These are phyloP conservation scores for Halocynthia roretzi DNA, from an alignment of 23 tunicate species.

Conservation along the genomic window DNA sequence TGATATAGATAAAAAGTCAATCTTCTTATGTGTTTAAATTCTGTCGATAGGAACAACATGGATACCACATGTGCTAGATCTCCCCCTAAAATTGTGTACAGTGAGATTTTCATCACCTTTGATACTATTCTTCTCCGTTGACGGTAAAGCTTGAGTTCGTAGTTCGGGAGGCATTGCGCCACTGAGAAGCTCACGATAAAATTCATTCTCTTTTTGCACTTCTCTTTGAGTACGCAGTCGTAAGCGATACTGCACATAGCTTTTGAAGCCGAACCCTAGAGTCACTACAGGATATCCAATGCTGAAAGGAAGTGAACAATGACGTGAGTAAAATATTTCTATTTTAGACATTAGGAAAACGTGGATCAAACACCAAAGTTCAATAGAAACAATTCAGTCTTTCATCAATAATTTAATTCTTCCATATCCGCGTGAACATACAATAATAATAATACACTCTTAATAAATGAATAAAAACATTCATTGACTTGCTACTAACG, in stretches of 20 bases:
- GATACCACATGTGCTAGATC: too few relatives aligned
- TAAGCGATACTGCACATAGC: conserved; percentile 62
- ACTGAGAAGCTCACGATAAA: conserved; percentile 56
- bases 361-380: neutral
- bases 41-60: too few relatives aligned
- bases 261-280: conserved; percentile 74
- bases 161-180: conserved; percentile 57
- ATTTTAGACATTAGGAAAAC: neutral
- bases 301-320: conserved; percentile 25
- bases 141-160: conserved; percentile 31
- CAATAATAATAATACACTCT: too few relatives aligned
- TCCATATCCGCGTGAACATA: too few relatives aligned
- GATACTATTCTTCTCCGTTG: conserved; percentile 22
- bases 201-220: conserved; percentile 67
- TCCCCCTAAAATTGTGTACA: too few relatives aligned
- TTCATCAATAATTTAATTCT: too few relatives aligned
- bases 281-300: conserved; percentile 86
- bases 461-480: too few relatives aligned
- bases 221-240: conserved; percentile 49
- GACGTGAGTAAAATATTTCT: neutral
- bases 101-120: too few relatives aligned
- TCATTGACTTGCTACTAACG: too few relatives aligned
- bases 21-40: too few relatives aligned
- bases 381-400: neutral
- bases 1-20: too few relatives aligned